Evolutionary conservation across 2,888 invertebrate species (phyloP), one percentile per base, ranked within the genome.

Genomic region (Ischnus inquisitorius): DNA sequence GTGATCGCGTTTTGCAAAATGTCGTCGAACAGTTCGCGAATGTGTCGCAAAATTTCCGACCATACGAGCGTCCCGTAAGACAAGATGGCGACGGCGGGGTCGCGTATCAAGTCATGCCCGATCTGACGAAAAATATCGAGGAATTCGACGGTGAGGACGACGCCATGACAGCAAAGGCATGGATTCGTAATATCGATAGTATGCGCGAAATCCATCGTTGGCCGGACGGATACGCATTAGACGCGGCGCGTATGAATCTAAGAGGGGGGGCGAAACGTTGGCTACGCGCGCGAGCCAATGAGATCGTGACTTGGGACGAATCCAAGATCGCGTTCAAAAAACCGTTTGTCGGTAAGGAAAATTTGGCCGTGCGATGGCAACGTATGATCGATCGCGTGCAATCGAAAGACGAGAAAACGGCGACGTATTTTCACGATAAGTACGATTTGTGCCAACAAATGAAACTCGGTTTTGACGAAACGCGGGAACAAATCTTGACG

Each of bases 361-460:
- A 68, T 19, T 41, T 77, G 1, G 60, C 77, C 25, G 57, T 34
- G 8, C 68, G 46, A 77, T 77, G 77, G 77, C 77, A 77, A 19
- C 60, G 77, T 8, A 77, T 77, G 77, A 68, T 60, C 60, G 60
- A 68, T 14, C 43, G 77, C 41, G 68, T 77, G 12, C 68, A 62
- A 46, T 28, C 41, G 8, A 68, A 12, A 19, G 68, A 77, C 34
- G 68, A 77, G 22, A 68, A 74, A 3, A 74, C 62, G 46, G 16
- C 19, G 25, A 62, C 72, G 60, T 74, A 62, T 14, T 74, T 74
- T 46, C 72, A 46, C 22, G 72, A 83, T 4, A 90, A 88, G 86
- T 48, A 81, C 0, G 88, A 90, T 22, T 86, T 91, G 74, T 39
- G 62, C n/a, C 28, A 83, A 19, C 84, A 83, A 67, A 79, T 91